These are phyloP conservation scores for Pangasius larnaudii DNA, from an alignment of 2,797 vertebrate genomes.

Conservation along the genomic window DNA sequence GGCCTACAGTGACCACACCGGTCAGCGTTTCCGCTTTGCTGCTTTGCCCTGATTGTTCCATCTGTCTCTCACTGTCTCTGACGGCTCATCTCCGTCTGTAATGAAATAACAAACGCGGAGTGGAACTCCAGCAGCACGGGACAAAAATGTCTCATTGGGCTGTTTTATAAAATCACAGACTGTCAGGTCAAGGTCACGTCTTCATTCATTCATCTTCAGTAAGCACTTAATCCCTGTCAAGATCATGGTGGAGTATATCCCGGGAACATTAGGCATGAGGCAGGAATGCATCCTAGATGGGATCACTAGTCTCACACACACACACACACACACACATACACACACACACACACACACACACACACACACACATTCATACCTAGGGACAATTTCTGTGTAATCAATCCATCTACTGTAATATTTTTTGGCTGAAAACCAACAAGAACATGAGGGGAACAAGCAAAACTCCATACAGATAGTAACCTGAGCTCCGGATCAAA, in stretches of 20 bases:
- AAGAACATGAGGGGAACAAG: not conserved
- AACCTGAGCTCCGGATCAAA: not conserved
- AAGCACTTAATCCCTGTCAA: not conserved
- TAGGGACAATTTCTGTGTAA: not conserved
- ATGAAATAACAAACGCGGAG: slow-evolving; percentile 10
- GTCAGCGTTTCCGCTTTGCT: slow-evolving; percentile 60
- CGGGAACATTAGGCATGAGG: not conserved
- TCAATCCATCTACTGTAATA: slow-evolving; percentile 5
- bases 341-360: not conserved
- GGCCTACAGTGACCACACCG: slow-evolving; percentile 38
- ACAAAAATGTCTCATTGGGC: slow-evolving; percentile 26
- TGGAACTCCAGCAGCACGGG: slow-evolving; percentile 33
- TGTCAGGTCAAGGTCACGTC: slow-evolving; percentile 44
- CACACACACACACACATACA: not conserved
- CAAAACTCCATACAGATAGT: not conserved
- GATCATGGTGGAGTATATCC: not conserved
- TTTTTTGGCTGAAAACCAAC: not conserved
- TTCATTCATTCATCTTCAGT: not conserved
- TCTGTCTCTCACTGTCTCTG: slow-evolving; percentile 61
- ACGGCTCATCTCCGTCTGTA: slow-evolving; percentile 32
- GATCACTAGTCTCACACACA: not conserved
- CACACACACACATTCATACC: not conserved
- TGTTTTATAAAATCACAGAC: slow-evolving; percentile 41
- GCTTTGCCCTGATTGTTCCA: slow-evolving; percentile 58
- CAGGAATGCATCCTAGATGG: not conserved